Evolutionary conservation across 2,888 invertebrate species (phyloP), one percentile per base, ranked within the genome.

Genomic region (Pollenia griseotomentosa): DNA sequence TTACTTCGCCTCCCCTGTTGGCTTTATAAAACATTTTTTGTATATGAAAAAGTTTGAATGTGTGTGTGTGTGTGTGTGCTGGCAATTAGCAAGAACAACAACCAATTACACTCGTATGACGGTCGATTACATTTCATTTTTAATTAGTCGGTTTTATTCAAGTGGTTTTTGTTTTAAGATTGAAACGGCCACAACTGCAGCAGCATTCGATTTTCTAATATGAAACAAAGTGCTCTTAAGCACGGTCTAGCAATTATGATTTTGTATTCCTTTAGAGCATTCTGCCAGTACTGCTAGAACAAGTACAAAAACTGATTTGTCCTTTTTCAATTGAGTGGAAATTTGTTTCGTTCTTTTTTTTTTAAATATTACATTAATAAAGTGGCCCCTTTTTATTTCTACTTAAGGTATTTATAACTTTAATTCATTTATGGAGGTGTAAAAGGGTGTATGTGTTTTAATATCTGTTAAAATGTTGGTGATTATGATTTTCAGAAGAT

Each of bases 71-170:
- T 23, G 23, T 19, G 12, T 12, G 46, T 48, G 14, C 40, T n/a
- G 19, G 19, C 61, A 77, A 61, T 77, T 63, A 40, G 19, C 77
- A 63, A 70, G 55, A 77, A 59, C 53, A 82, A 75, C 55, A 79
- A 68, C 40, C 78, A 82, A 87, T 87, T 84, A 77, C 82, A 74
- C 84, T 87, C 82, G 46, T 61, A 73, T 51, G 84, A 82, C 81
- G 87, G 84, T 82, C 87, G 87, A 87, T 87, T 84, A 87, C 84
- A 80, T 85, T 85, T 74, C 46, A 53, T 70, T 84, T 74, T 84
- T 87, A 87, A 87, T 87, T 87, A 84, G 87, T 87, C 74, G 87
- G 78, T 84, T 87, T 87, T 82, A 74, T 74, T 87, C 68, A 87
- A 87, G 87, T 81, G 78, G 48, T 55, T 84, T 33, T 55, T 57